A percentile compares a stretch with the other conserved stretches of the same genome.
phyloP scores from a whole-genome alignment of 1,140 invertebrate genomes.

The Drosophila subobscura region DNA sequence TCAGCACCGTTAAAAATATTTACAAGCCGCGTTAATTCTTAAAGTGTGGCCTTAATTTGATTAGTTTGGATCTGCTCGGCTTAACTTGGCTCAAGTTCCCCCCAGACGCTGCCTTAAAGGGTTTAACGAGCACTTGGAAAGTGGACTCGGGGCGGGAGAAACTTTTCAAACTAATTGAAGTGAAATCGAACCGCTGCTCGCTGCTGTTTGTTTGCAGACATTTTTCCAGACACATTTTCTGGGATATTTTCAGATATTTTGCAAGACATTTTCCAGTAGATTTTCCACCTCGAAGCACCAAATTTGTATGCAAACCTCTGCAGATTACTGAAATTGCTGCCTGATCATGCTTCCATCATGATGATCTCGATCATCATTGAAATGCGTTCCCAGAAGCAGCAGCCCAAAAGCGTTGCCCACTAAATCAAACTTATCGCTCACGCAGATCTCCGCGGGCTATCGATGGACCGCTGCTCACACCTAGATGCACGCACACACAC shows the following conservation, averaged over 20 bases:
- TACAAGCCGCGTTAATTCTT: conserved; percentile 81
- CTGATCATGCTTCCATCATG: not conserved
- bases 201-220: no score
- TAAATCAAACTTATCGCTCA: conserved; percentile 54
- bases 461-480: conserved; percentile 49
- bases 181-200: no score
- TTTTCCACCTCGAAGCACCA: no score
- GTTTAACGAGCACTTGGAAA: conserved; percentile 5
- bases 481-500: conserved; percentile 26
- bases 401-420: conserved; percentile 16
- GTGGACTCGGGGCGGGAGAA: no score
- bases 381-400: conserved; percentile 25
- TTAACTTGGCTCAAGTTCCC: conserved; percentile 43
- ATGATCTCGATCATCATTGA: conserved; percentile 1
- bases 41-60: conserved; percentile 81
- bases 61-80: conserved; percentile 71
- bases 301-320: not conserved
- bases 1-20: conserved; percentile 81
- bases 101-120: conserved; percentile 41
- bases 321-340: conserved; percentile 12
- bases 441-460: conserved; percentile 34
- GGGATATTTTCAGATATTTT: no score
- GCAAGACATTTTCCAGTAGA: no score
- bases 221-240: no score
- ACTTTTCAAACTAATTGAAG: no score